A percentile compares a stretch with the other conserved stretches of the same genome.
Evolutionary conservation across 2,888 invertebrate genomes (phyloP).

Genomic region (Drosophila limbata): DNA sequence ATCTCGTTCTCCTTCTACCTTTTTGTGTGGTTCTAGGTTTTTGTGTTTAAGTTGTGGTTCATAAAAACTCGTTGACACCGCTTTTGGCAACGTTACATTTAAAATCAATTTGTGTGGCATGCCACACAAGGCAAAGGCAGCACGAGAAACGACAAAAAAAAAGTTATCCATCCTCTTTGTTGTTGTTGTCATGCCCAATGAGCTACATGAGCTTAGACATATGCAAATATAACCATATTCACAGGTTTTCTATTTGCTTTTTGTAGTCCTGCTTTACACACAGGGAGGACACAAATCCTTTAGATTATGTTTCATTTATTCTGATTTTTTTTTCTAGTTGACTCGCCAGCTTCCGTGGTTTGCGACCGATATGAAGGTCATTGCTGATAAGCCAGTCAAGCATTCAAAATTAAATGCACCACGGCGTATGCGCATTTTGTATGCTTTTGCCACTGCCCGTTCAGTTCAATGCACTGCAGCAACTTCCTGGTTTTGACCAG

Average conservation of each 20-base stretch:
- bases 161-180: constrained; percentile 25
- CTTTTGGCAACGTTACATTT: constrained; percentile 66
- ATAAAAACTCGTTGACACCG: constrained; percentile 58
- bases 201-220: constrained; percentile 39
- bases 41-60: constrained; percentile 52
- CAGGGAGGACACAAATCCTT: constrained; percentile 35
- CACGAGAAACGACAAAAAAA: not conserved
- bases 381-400: constrained; percentile 69
- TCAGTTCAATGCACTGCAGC: constrained; percentile 61
- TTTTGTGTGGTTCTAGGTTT: constrained; percentile 29
- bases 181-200: constrained; percentile 48
- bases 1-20: constrained; percentile 36
- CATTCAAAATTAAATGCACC: constrained; percentile 28
- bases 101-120: constrained; percentile 71
- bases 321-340: constrained; percentile 17
- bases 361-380: constrained; percentile 65
- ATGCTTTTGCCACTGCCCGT: constrained; percentile 29
- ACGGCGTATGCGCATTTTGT: constrained; percentile 45
- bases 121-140: constrained; percentile 15
- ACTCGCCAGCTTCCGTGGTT: constrained; percentile 35
- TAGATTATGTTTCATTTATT: constrained; percentile 47
- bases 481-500: constrained; percentile 65
- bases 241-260: constrained; percentile 38
- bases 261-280: constrained; percentile 23
- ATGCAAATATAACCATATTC: constrained; percentile 57